phyloP scores from a whole-genome alignment of 2,888 invertebrate species.

The Rhimphoctona megacephalus region DNA sequence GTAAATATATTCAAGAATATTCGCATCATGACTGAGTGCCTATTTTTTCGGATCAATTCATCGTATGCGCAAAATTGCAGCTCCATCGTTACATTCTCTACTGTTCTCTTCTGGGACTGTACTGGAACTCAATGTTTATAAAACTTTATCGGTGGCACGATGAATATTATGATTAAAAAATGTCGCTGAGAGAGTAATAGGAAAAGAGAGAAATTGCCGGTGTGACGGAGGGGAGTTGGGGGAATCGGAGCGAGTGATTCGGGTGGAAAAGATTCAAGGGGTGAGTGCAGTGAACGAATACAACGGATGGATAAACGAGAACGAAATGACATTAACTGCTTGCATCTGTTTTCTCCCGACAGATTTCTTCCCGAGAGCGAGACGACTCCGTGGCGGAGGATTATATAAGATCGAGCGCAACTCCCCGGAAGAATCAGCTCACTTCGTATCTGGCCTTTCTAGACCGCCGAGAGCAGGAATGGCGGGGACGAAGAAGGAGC shows the following conservation, averaged over 20 bases:
- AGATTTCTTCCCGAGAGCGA: constrained; percentile 48
- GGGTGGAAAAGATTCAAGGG: constrained; percentile 15
- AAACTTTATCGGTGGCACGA: constrained; percentile 66
- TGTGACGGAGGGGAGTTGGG: constrained; percentile 4
- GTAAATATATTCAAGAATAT: background rate
- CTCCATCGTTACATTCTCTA: background rate
- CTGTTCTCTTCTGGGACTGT: background rate
- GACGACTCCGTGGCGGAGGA: constrained; percentile 31
- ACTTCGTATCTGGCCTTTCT: background rate
- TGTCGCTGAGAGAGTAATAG: constrained; percentile 12
- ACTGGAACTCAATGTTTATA: constrained; percentile 53
- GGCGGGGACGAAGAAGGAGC: background rate
- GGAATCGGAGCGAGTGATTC: background rate
- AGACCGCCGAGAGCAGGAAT: background rate
- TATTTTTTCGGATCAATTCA: background rate
- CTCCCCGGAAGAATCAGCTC: constrained; percentile 2
- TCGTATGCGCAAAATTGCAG: constrained; percentile 1
- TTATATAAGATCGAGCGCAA: constrained; percentile 39
- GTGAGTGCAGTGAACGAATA: constrained; percentile 9
- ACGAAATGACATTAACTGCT: constrained; percentile 48
- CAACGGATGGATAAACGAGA: constrained; percentile 37
- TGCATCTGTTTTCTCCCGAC: constrained; percentile 46
- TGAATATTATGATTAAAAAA: constrained; percentile 68
- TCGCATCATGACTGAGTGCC: background rate
- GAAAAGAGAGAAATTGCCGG: background rate